A percentile compares a stretch with the other conserved stretches of the same genome.
Conservation (phyloP, 1,140 invertebrate genomes). For the Orchestia grillus region DNA sequence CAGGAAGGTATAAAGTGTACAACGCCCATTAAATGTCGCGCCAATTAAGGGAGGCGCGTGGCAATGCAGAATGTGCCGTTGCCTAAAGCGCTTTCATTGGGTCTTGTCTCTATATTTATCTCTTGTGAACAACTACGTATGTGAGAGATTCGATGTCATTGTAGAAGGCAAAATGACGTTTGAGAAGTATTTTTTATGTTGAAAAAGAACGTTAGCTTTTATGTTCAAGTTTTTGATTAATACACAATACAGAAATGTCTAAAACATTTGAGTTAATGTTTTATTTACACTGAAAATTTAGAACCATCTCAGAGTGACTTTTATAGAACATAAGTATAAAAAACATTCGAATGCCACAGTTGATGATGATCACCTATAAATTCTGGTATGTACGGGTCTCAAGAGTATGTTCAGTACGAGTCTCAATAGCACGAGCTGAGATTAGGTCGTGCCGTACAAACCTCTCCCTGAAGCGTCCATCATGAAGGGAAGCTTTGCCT, state of each 20-base stretch:
- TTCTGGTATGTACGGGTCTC: background rate
- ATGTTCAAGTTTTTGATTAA: no score
- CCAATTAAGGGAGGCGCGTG: background rate
- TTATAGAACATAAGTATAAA: no score
- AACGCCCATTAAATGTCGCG: background rate
- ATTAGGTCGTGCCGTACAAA: background rate
- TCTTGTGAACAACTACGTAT: background rate
- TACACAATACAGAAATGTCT: no score
- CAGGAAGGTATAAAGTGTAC: background rate
- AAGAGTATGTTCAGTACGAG: background rate
- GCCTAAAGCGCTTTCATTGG: background rate
- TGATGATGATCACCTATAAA: no score
- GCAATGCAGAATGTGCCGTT: background rate
- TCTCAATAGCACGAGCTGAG: background rate
- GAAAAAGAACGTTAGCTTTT: no score
- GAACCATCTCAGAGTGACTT: no score
- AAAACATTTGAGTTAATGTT: no score
- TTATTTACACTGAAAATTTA: no score
- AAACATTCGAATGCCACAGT: no score
- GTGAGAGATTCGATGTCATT: background rate
- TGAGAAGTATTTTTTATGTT: no score
- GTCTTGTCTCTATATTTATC: background rate
- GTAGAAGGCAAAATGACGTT: no score
- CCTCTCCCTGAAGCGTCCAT: background rate
- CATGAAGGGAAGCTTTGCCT: background rate